Evolutionary conservation across 2,797 vertebrate genomes (phyloP).

Genomic region (Threskiornis aethiopicus): DNA sequence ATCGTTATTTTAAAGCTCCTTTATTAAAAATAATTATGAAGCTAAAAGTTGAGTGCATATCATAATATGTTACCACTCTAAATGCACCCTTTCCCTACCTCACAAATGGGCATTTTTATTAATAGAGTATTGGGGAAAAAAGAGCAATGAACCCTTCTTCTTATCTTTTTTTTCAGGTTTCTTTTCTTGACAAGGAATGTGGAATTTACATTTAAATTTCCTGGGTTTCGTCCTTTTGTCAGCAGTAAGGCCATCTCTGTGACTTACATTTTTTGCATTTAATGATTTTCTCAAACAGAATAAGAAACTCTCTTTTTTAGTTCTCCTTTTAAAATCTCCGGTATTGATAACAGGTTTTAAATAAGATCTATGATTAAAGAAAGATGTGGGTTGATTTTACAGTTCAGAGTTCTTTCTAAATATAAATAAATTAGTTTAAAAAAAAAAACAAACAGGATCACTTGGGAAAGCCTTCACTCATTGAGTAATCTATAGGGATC

Average conservation of each 20-base stretch:
- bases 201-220: slow-evolving; percentile 27
- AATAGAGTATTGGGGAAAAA: neutral
- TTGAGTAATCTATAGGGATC: neutral
- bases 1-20: neutral
- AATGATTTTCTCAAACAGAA: slow-evolving; percentile 25
- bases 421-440: neutral
- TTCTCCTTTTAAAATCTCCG: slow-evolving; percentile 20
- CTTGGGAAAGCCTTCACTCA: neutral
- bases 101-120: neutral
- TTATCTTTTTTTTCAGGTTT: neutral
- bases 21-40: neutral
- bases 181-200: neutral
- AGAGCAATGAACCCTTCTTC: neutral
- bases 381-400: slow-evolving; percentile 46
- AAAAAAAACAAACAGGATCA: neutral
- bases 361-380: slow-evolving; percentile 47
- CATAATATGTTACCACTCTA: neutral
- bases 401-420: neutral
- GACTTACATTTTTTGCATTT: slow-evolving; percentile 2
- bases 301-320: neutral
- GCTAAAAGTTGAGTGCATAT: neutral
- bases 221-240: neutral
- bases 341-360: slow-evolving; percentile 37
- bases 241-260: neutral
- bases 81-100: neutral